A percentile compares a stretch with the other conserved stretches of the same genome.
Conservation (phyloP, 1,140 invertebrate species). For the Euwallacea fornicatus region DNA sequence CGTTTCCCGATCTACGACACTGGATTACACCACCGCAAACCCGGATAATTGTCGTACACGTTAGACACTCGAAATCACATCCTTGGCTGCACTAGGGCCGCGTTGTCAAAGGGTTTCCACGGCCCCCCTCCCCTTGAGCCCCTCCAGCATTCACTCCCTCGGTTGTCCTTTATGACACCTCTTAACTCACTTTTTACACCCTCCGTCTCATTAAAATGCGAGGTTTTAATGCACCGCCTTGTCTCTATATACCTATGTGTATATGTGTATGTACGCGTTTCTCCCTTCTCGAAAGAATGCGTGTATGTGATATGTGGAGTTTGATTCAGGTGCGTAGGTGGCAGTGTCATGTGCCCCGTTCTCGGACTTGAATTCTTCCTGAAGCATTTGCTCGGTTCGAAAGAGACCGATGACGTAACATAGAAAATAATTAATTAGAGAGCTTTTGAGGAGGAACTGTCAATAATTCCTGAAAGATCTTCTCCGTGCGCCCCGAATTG, state of each 20-base stretch:
- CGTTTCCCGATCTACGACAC: conserved; percentile 20
- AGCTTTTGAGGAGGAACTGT: too few relatives aligned
- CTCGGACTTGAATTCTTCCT: too few relatives aligned
- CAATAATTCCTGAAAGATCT: too few relatives aligned
- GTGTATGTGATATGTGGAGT: conserved; percentile 3
- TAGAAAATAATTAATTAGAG: too few relatives aligned
- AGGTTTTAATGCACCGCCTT: conserved; percentile 26
- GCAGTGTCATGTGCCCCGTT: too few relatives aligned
- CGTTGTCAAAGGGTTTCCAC: conserved; percentile 30
- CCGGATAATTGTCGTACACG: conserved; percentile 42
- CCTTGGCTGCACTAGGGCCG: conserved; percentile 22
- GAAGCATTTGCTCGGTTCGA: too few relatives aligned
- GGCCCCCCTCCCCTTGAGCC: conserved; percentile 8
- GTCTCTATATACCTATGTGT: conserved; percentile 1
- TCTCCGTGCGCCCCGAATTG: too few relatives aligned
- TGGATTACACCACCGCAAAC: conserved; percentile 34
- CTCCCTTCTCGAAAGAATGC: background rate
- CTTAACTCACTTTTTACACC: conserved; percentile 35
- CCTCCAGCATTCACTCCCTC: conserved; percentile 11
- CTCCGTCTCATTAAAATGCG: conserved; percentile 22
- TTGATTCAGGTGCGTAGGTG: too few relatives aligned
- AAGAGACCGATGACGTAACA: too few relatives aligned
- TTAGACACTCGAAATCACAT: conserved; percentile 44
- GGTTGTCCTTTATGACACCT: conserved; percentile 23
- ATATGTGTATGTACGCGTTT: conserved; percentile 12